These are phyloP conservation scores for Cataglyphis rosenhaueri DNA, from an alignment of 2,888 invertebrate genomes.

Conservation along the genomic window DNA sequence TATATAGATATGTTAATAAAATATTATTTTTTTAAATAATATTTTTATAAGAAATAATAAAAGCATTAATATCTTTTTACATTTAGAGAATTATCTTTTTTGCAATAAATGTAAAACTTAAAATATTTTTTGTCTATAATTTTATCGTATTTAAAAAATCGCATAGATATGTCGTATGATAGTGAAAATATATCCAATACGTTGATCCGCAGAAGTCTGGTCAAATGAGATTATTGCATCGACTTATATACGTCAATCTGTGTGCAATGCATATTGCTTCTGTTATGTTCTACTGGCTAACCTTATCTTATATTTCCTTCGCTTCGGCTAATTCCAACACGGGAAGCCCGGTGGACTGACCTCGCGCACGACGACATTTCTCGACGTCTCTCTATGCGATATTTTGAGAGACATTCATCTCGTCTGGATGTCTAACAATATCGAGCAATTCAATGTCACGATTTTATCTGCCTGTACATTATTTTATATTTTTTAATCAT, in stretches of 20 bases:
- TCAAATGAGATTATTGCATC: conserved; percentile 45
- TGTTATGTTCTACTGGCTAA: conserved; percentile 59
- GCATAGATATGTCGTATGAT: background rate
- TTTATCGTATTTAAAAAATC: background rate
- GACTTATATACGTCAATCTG: conserved; percentile 11
- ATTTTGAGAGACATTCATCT: conserved; percentile 59
- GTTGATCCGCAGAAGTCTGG: background rate
- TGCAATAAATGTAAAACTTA: too few relatives aligned
- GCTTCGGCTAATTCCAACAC: conserved; percentile 68
- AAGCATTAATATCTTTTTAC: too few relatives aligned
- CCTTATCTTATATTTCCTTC: conserved; percentile 66
- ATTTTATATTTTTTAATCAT: background rate
- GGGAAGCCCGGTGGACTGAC: conserved; percentile 63
- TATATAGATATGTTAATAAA: too few relatives aligned
- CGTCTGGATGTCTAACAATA: conserved; percentile 22
- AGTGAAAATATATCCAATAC: background rate
- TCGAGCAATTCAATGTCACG: background rate
- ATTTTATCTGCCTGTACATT: background rate
- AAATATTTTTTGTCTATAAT: too few relatives aligned
- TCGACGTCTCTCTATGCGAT: conserved; percentile 49
- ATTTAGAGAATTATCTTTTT: too few relatives aligned
- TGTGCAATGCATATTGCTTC: conserved; percentile 24
- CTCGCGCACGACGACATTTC: conserved; percentile 52
- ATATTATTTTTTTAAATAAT: conserved; percentile 6
- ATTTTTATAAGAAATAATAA: too few relatives aligned